Evolutionary conservation across 2,888 invertebrate species (phyloP), one percentile per base, ranked within the genome.

Genomic region (Agrochola lota): DNA sequence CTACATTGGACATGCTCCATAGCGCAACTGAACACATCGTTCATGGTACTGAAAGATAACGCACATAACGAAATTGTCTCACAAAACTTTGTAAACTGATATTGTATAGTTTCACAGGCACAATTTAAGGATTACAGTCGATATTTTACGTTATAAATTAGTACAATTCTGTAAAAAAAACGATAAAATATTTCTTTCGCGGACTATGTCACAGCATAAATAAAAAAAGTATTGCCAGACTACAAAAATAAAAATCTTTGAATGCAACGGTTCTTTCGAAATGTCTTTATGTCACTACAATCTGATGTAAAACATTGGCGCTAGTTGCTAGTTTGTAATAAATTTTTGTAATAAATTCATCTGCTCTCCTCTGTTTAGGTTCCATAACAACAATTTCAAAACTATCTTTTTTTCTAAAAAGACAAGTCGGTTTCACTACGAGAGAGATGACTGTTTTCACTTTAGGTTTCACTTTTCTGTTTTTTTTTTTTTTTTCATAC

Each of bases 1-100:
- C 93, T 91, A 93, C 91, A 91, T 94, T 91, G 91, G 94, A 94
- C 92, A 94, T 92, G 92, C 92, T 93, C 92, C 91, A 93, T 88
- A 92, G 92, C 91, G 89, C 92, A 92, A 90, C 88, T 81, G 84
- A 84, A 91, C 87, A 91, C 94, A 93, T 94, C 89, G 89, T 92
- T 86, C 87, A 88, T 83, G 73, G 82, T 83, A 84, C 83, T 81
- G 73, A 81, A 81, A 83, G 85, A 89, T 88, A 88, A 85, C 77
- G 76, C 75, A 80, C 80, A 66, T 72, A 87, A 71, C 70, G 52
- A 75, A 69, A 80, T 81, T 77, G 71, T 72, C 71, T 70, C 76
- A 86, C 77, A 71, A 81, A 85, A 78, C 59, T 74, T 67, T 72
- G 73, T 78, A 67, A 62, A 70, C 35, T 75, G 74, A 72, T 84